phyloP scores from a whole-genome alignment of 1,140 invertebrate species.

The Drosophila kikkawai region DNA sequence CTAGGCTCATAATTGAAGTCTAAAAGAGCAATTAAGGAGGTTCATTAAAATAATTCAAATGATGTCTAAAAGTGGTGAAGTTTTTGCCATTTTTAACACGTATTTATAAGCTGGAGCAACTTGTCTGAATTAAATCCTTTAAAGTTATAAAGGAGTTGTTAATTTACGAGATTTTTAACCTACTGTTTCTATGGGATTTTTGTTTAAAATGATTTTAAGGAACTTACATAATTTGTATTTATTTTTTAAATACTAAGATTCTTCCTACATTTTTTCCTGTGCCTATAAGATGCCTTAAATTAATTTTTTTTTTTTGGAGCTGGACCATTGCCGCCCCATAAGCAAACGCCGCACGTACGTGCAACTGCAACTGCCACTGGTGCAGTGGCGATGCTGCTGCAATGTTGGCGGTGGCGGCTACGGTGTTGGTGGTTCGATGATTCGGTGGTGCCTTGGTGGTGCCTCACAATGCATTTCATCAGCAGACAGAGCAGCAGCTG shows the following conservation, averaged over 20 bases:
- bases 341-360: slow-evolving; percentile 74
- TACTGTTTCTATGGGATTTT: background rate
- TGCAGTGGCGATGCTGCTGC: background rate
- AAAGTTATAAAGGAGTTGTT: background rate
- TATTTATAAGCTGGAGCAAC: background rate
- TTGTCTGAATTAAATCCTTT: background rate
- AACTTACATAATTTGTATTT: too few relatives aligned
- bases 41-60: slow-evolving; percentile 6
- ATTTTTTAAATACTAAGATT: too few relatives aligned
- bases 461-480: slow-evolving; percentile 81
- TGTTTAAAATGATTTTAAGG: too few relatives aligned
- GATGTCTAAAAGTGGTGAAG: background rate
- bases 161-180: background rate
- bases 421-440: slow-evolving; percentile 13
- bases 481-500: slow-evolving; percentile 54
- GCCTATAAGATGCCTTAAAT: background rate
- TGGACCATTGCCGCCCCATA: slow-evolving; percentile 52
- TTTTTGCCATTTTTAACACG: background rate
- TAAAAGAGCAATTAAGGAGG: background rate
- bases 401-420: slow-evolving; percentile 5
- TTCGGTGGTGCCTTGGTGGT: slow-evolving; percentile 39
- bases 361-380: slow-evolving; percentile 41
- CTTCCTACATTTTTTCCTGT: background rate
- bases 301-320: slow-evolving; percentile 18
- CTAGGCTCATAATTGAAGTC: background rate